Evolutionary conservation across 2,113 vertebrate species (phyloP).

Genomic region (Pholis gunnellus): DNA sequence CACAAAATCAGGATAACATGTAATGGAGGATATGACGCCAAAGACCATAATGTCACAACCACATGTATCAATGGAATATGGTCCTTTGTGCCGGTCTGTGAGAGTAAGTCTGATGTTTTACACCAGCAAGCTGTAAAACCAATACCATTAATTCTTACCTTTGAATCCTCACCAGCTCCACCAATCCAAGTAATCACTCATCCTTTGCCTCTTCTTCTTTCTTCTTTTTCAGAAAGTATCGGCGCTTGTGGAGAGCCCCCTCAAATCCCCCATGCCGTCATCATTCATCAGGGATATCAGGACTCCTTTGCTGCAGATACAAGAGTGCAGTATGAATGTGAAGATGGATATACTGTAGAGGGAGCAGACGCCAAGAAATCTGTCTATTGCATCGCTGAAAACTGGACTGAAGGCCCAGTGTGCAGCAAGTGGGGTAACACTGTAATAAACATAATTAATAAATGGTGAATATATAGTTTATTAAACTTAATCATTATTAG

Average conservation of each 20-base stretch:
- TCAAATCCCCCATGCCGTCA: constrained; percentile 44
- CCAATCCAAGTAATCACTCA: rapidly evolving
- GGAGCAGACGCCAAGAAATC: rapidly evolving
- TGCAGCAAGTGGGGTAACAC: constrained; percentile 51
- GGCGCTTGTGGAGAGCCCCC: constrained; percentile 35
- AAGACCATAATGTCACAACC: rapidly evolving
- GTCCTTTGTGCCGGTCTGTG: constrained; percentile 42
- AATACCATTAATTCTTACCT: not conserved
- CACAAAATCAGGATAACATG: rapidly evolving
- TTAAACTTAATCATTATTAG: not conserved
- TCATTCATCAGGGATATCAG: constrained; percentile 13
- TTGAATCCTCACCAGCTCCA: not conserved
- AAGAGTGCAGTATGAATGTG: constrained; percentile 29
- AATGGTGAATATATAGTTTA: not conserved
- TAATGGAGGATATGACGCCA: not conserved
- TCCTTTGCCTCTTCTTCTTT: not conserved
- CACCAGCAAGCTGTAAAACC: not conserved
- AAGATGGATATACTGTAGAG: constrained; percentile 28
- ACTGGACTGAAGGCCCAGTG: not conserved
- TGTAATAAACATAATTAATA: not conserved
- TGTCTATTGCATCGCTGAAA: not conserved
- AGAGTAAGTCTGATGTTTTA: constrained; percentile 54
- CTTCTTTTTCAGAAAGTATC: not conserved
- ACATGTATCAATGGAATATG: constrained; percentile 21
- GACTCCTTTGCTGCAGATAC: constrained; percentile 20